A percentile compares a stretch with the other conserved stretches of the same genome.
These are phyloP conservation scores for Cataglyphis altisquamis DNA, from an alignment of 2,888 invertebrate genomes.

Conservation along the genomic window DNA sequence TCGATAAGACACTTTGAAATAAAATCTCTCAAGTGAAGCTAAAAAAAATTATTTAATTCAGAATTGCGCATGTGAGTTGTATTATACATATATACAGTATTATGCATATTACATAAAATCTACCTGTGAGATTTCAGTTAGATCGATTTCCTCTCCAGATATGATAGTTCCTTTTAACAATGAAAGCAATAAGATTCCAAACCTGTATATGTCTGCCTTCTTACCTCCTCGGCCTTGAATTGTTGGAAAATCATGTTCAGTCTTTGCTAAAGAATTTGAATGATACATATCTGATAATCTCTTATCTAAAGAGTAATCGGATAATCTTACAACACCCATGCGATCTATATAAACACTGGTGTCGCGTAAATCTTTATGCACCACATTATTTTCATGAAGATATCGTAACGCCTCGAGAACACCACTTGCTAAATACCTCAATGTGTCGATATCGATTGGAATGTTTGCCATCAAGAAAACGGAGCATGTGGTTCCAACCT, in stretches of 20 bases:
- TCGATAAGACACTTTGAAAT: slow-evolving; percentile 90
- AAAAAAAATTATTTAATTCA: slow-evolving; percentile 71
- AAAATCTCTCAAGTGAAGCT: slow-evolving; percentile 91
- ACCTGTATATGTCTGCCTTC: slow-evolving; percentile 91
- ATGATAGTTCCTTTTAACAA: slow-evolving; percentile 88
- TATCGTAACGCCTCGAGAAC: slow-evolving; percentile 92
- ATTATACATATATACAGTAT: background rate
- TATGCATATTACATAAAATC: background rate
- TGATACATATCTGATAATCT: slow-evolving; percentile 88
- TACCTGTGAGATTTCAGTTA: slow-evolving; percentile 88
- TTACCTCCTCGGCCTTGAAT: slow-evolving; percentile 87
- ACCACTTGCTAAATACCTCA: slow-evolving; percentile 91
- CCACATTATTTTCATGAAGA: slow-evolving; percentile 93
- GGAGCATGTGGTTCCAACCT: slow-evolving; percentile 85
- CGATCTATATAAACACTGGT: slow-evolving; percentile 92
- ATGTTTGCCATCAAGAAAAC: slow-evolving; percentile 87
- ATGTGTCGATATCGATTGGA: slow-evolving; percentile 87
- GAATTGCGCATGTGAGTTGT: background rate
- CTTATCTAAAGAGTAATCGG: slow-evolving; percentile 91
- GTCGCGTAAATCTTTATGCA: slow-evolving; percentile 93
- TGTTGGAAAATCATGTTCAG: slow-evolving; percentile 83
- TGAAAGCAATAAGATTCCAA: slow-evolving; percentile 91
- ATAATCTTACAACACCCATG: slow-evolving; percentile 88
- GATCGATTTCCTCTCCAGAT: slow-evolving; percentile 87
- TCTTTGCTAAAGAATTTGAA: slow-evolving; percentile 80